A percentile compares a stretch with the other conserved stretches of the same genome.
These are phyloP conservation scores for Cheilosia urbana DNA, from an alignment of 2,888 invertebrate genomes.

Conservation along the genomic window DNA sequence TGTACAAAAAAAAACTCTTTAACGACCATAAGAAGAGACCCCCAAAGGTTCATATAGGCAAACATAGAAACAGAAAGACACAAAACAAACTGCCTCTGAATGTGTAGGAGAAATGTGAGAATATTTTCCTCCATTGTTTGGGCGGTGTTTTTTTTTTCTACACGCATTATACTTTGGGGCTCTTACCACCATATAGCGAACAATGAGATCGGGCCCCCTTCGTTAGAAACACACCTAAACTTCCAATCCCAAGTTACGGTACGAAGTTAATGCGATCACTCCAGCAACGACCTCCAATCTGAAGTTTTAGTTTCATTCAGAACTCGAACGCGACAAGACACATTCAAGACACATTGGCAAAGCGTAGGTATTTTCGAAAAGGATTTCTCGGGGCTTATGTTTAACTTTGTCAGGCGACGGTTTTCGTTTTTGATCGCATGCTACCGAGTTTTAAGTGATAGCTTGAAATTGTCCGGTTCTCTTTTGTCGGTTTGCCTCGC, in stretches of 20 bases:
- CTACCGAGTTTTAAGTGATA: constrained; percentile 31
- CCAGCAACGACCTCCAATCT: constrained; percentile 58
- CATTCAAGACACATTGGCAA: constrained; percentile 30
- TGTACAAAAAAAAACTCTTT: constrained; percentile 46
- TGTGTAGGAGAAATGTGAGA: constrained; percentile 73
- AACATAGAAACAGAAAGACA: constrained; percentile 22
- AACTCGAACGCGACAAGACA: constrained; percentile 75
- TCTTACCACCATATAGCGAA: constrained; percentile 21
- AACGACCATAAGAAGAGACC: constrained; percentile 50
- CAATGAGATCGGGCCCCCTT: constrained; percentile 57
- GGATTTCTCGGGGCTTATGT: constrained; percentile 26
- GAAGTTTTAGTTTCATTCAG: constrained; percentile 77
- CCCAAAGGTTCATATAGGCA: constrained; percentile 48
- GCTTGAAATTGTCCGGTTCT: constrained; percentile 29
- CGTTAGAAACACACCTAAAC: constrained; percentile 49
- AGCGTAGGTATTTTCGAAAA: constrained; percentile 20
- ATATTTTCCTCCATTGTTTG: constrained; percentile 70
- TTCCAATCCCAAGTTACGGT: constrained; percentile 36
- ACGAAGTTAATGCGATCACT: constrained; percentile 61
- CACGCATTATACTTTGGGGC: constrained; percentile 62
- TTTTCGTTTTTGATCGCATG: constrained; percentile 11
- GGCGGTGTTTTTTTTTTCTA: constrained; percentile 13
- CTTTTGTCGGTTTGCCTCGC: constrained; percentile 4
- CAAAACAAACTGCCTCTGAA: constrained; percentile 42
- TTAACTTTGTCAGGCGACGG: constrained; percentile 18